Evolutionary conservation across 92 coral and sea anemone species (phyloP), one percentile per base, ranked within the genome.

Genomic region (Heteractis magnifica): DNA sequence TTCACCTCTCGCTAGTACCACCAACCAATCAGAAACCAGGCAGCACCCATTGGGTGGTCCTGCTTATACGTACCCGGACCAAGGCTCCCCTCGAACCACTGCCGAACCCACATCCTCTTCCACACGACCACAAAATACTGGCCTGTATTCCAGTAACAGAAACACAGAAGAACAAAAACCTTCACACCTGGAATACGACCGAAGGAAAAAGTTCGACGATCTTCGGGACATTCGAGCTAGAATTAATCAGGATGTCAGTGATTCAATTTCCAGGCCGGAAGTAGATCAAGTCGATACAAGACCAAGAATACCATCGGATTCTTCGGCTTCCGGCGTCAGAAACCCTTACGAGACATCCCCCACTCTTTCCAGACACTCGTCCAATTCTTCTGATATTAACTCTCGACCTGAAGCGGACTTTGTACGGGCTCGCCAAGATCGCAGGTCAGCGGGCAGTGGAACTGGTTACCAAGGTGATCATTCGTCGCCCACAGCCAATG

Each of bases 1-100:
- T 71, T 93, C 98, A 48, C 98, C 98, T 73, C 87, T 93, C 70
- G 93, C 94, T 56, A 91, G 91, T 72, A 90, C 90, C 76, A 51
- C 90, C 13, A 79, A 44, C 70, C 64, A 90, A 65, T 55, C 91
- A 14, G 90, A 78, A 41, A 52, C 56, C 51, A 81, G 93, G 11
- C 90, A 85, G 60, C 89, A 82, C 75, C 92, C 90, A 41, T 86
- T 71, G 71, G 84, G 88, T 70, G 89, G 87, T 0, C 73, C 86
- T 53, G 68, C 86, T 52, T 62, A 77, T 59, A 78, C 71, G 14
- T 58, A 75, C 0, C 62, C 72, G 11, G 85, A 79, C 20, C 44
- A 52, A 14, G 72, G 75, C 7, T 26, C 79, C 49, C 88, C 89
- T 49, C 77, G 87, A 71, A 87, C 89, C 15, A 82, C 79, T 21